Evolutionary conservation across 2,888 invertebrate species (phyloP).

Genomic region (Sinhomidia bicolor): DNA sequence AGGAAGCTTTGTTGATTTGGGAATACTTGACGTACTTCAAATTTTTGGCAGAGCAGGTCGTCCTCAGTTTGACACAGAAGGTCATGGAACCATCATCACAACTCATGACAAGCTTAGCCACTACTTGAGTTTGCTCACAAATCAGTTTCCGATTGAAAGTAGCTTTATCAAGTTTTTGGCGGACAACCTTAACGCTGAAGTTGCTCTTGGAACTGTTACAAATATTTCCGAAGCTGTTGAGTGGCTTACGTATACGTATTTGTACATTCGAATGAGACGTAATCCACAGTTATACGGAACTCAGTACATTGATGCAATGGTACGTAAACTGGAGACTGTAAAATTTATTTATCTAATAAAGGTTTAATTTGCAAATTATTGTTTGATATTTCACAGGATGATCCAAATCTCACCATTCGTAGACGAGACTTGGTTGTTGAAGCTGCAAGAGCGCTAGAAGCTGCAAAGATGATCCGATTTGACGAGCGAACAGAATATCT

Average conservation of each 20-base stretch:
- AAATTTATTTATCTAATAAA: too few species aligned
- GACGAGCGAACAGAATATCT: conserved; percentile 92
- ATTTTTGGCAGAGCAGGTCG: conserved; percentile 99
- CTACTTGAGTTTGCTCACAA: conserved; percentile 95
- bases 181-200: conserved; percentile 99
- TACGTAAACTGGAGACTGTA: too few species aligned
- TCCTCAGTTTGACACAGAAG: conserved; percentile 97
- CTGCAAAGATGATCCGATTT: conserved; percentile 96
- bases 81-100: conserved; percentile 98
- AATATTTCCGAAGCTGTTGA: conserved; percentile 97
- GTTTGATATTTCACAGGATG: conserved; percentile 85
- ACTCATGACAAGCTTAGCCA: conserved; percentile 94
- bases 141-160: conserved; percentile 99
- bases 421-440: conserved; percentile 89
- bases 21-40: conserved; percentile 98
- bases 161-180: conserved; percentile 95
- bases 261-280: conserved; percentile 95
- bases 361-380: too few species aligned
- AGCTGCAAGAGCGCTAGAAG: conserved; percentile 93
- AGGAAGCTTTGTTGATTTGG: conserved; percentile 96
- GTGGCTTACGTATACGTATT: conserved; percentile 98
- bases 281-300: conserved; percentile 93
- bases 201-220: conserved; percentile 96
- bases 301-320: conserved; percentile 85
- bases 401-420: conserved; percentile 90